These are phyloP conservation scores for Julus scandinavius DNA, from an alignment of 2,888 invertebrate species.

Conservation along the genomic window DNA sequence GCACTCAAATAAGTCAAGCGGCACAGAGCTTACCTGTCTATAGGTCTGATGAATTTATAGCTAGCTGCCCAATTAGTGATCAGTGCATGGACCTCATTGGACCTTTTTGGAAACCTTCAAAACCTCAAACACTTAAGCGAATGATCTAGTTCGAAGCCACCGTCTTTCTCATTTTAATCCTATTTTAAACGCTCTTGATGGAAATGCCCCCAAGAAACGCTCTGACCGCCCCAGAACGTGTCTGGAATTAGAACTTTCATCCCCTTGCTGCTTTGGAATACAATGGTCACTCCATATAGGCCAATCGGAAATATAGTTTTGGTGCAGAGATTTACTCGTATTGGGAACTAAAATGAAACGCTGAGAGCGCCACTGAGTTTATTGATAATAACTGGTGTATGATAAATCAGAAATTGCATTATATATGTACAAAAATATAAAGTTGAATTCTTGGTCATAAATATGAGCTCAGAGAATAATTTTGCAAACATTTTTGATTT, in stretches of 20 bases:
- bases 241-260: background rate
- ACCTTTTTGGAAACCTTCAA: background rate
- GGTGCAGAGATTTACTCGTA: background rate
- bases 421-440: too few species aligned
- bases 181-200: background rate
- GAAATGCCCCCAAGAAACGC: conserved; percentile 47
- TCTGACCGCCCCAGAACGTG: conserved; percentile 39
- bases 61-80: background rate
- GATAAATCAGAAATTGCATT: too few species aligned
- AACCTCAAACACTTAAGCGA: background rate
- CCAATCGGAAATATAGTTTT: background rate
- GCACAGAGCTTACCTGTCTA: background rate
- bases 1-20: background rate
- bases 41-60: background rate
- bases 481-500: too few species aligned
- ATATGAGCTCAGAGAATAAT: too few species aligned
- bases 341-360: too few species aligned
- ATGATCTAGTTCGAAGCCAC: background rate
- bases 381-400: too few species aligned
- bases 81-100: background rate
- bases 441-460: too few species aligned
- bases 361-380: too few species aligned
- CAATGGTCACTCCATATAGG: background rate
- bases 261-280: too few species aligned
- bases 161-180: conserved; percentile 1